These are phyloP conservation scores for Tragulus kanchil DNA, from an alignment of 2,113 vertebrate species.

Conservation along the genomic window DNA sequence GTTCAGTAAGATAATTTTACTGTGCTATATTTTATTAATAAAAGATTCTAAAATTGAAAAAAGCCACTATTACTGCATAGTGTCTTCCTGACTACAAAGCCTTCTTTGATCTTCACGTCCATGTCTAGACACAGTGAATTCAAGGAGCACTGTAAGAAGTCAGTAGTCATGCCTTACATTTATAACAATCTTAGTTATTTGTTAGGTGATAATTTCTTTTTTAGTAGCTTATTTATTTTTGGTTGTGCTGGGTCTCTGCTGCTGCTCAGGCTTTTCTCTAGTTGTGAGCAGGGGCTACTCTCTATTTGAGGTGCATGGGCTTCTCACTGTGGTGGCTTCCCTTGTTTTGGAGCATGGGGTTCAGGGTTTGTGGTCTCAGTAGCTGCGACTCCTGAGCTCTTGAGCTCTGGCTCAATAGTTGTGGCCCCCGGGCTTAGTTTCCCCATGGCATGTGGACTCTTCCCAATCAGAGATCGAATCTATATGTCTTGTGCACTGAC, in stretches of 20 bases:
- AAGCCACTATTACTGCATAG: background rate
- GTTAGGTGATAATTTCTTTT: background rate
- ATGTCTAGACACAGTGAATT: background rate
- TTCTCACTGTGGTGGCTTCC: background rate
- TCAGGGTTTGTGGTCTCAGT: too few species aligned
- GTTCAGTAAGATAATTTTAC: background rate
- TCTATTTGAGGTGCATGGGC: background rate
- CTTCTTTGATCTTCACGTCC: background rate
- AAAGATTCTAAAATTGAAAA: conserved; percentile 36
- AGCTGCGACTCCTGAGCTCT: background rate
- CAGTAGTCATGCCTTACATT: background rate
- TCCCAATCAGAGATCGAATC: background rate
- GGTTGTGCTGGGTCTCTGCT: background rate
- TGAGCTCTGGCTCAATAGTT: background rate
- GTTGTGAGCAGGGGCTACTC: background rate
- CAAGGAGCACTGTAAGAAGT: background rate
- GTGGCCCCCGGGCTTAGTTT: background rate
- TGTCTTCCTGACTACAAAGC: background rate
- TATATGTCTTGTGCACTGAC: background rate
- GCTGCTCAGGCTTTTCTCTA: background rate
- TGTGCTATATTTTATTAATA: background rate
- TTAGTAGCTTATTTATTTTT: too few species aligned
- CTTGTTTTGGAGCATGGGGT: background rate
- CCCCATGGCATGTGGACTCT: background rate
- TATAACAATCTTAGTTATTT: background rate